These are phyloP conservation scores for Gasterosteus nipponicus DNA, from an alignment of 2,113 vertebrate species.

Conservation along the genomic window DNA sequence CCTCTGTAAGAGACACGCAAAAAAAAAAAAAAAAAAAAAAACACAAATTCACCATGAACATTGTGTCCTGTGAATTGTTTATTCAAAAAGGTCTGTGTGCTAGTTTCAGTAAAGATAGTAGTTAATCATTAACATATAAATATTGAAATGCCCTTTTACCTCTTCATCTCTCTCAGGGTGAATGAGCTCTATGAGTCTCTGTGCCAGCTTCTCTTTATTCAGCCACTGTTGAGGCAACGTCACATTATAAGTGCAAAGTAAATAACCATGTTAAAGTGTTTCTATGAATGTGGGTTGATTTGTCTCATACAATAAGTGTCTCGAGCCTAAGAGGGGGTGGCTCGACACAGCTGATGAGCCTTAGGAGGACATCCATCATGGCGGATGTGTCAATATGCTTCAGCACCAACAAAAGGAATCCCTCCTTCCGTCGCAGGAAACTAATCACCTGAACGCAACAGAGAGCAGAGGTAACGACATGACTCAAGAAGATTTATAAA, in stretches of 20 bases:
- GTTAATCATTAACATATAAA: neutral
- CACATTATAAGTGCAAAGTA: constrained; percentile 6
- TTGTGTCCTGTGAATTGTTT: neutral
- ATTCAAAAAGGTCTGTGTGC: neutral
- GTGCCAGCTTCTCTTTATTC: constrained; percentile 90
- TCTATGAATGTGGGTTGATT: constrained; percentile 5
- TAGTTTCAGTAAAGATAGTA: neutral
- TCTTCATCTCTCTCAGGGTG: constrained; percentile 91
- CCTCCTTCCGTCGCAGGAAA: constrained; percentile 90
- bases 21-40: constrained; percentile 8
- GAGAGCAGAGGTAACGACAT: constrained; percentile 6
- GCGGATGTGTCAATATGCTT: constrained; percentile 95
- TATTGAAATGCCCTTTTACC: constrained; percentile 75
- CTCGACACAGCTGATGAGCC: constrained; percentile 96
- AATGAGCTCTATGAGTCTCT: constrained; percentile 93
- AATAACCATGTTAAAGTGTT: neutral
- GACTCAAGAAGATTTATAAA: neutral
- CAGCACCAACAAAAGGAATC: constrained; percentile 89
- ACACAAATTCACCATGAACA: neutral
- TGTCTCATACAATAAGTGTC: constrained; percentile 87
- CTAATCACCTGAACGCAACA: constrained; percentile 84
- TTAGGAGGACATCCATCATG: constrained; percentile 96
- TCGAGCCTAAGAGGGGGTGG: constrained; percentile 89
- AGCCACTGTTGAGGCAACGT: constrained; percentile 86
- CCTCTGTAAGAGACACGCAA: constrained; percentile 76